These are phyloP conservation scores for Myotis findleyi DNA, from an alignment of 2,797 vertebrate genomes.

Conservation along the genomic window DNA sequence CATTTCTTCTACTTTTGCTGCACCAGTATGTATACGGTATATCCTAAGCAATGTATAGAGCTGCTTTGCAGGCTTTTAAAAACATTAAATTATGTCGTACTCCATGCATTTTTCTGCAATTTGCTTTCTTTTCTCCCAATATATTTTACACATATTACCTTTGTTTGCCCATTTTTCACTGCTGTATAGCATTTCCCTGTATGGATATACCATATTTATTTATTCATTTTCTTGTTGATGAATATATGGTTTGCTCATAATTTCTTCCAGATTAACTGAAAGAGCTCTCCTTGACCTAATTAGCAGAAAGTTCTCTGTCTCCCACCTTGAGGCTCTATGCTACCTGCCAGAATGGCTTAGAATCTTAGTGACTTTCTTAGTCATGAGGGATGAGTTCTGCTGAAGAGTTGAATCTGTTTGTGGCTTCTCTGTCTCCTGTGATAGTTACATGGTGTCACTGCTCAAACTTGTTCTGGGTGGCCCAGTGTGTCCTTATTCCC, in stretches of 20 bases:
- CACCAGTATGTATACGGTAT: neutral
- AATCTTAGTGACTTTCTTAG: slow-evolving; percentile 7
- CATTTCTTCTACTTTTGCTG: neutral
- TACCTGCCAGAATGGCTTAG: neutral
- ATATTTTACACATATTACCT: neutral
- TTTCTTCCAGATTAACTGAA: slow-evolving; percentile 32
- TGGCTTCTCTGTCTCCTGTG: neutral
- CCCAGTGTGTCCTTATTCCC: neutral
- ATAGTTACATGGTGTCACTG: neutral
- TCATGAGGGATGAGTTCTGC: neutral
- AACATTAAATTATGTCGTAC: neutral
- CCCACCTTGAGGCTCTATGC: neutral
- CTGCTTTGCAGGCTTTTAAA: neutral
- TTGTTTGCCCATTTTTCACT: neutral
- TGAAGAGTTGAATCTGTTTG: neutral
- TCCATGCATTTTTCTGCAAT: neutral
- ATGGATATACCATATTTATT: neutral
- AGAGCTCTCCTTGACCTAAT: neutral
- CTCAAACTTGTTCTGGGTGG: neutral
- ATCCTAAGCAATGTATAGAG: neutral
- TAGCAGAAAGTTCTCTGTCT: neutral
- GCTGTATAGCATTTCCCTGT: neutral
- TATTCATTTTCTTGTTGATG: neutral
- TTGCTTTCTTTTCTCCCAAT: neutral
- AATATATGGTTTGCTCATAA: neutral